phyloP scores from a whole-genome alignment of 1,140 invertebrate genomes.

The Helicorthomorpha holstii region DNA sequence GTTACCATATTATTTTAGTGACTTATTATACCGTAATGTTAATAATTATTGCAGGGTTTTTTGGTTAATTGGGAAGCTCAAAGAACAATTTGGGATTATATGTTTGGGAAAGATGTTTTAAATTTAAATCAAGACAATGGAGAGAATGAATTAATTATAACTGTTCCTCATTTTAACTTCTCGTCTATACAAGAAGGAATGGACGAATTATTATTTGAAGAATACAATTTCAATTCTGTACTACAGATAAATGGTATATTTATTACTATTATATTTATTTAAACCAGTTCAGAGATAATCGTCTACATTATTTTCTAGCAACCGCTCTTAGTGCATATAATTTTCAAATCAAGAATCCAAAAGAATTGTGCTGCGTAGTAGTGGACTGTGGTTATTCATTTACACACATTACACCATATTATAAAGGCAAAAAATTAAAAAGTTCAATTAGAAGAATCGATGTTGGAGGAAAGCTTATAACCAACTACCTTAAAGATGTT shows the following conservation, averaged over 20 bases:
- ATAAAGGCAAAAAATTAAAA: conserved; percentile 69
- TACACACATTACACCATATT: conserved; percentile 84
- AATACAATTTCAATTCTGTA: conserved; percentile 78
- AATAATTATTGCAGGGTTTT: conserved; percentile 45
- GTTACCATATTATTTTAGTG: conserved; percentile 9
- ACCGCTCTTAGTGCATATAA: conserved; percentile 33
- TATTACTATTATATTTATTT: conserved; percentile 5
- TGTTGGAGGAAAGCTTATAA: conserved; percentile 90
- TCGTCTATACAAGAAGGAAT: conserved; percentile 78
- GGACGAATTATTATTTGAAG: conserved; percentile 93
- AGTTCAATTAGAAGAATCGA: conserved; percentile 66
- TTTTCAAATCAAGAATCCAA: conserved; percentile 31
- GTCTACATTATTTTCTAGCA: too few relatives aligned
- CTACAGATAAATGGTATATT: conserved; percentile 56
- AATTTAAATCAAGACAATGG: conserved; percentile 46
- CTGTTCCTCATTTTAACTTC: conserved; percentile 92
- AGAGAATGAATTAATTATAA: conserved; percentile 61
- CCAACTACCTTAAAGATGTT: conserved; percentile 96
- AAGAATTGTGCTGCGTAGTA: conserved; percentile 55
- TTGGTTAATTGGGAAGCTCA: conserved; percentile 89
- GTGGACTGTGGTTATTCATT: conserved; percentile 92
- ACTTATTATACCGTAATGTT: neutral
- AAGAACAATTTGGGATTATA: conserved; percentile 90
- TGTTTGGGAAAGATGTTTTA: conserved; percentile 77
- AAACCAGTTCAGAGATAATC: conserved; percentile 12